phyloP scores from a whole-genome alignment of 2,797 vertebrate genomes.

The Falco berigora region DNA sequence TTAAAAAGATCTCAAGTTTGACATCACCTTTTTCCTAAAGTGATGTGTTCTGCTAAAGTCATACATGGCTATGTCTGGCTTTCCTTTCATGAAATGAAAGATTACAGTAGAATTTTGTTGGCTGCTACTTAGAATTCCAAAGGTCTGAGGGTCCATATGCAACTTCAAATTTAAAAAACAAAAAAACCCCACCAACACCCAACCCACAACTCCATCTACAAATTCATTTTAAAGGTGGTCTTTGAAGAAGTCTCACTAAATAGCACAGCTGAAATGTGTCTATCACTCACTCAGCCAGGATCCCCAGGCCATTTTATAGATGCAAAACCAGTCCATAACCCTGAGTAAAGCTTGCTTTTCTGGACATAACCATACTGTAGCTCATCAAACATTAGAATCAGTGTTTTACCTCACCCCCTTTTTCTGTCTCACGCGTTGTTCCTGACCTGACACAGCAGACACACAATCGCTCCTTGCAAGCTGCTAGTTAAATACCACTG shows the following conservation, averaged over 20 bases:
- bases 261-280: background rate
- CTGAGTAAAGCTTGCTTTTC: background rate
- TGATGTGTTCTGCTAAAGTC: background rate
- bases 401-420: background rate
- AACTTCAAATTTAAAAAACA: background rate
- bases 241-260: background rate
- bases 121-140: background rate
- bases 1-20: background rate
- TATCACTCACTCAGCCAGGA: background rate
- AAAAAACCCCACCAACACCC: too few species aligned
- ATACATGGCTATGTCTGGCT: background rate
- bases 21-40: background rate
- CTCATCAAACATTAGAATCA: background rate
- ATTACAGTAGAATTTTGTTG: background rate
- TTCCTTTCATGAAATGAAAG: background rate
- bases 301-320: background rate
- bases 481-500: background rate
- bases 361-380: background rate
- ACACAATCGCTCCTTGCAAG: background rate
- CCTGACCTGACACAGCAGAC: background rate
- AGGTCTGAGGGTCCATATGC: background rate
- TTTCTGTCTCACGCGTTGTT: background rate
- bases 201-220: background rate
- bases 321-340: background rate
- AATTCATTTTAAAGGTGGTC: background rate